phyloP scores from a whole-genome alignment of 2,113 vertebrate genomes.

The Myiagra hebetior region DNA sequence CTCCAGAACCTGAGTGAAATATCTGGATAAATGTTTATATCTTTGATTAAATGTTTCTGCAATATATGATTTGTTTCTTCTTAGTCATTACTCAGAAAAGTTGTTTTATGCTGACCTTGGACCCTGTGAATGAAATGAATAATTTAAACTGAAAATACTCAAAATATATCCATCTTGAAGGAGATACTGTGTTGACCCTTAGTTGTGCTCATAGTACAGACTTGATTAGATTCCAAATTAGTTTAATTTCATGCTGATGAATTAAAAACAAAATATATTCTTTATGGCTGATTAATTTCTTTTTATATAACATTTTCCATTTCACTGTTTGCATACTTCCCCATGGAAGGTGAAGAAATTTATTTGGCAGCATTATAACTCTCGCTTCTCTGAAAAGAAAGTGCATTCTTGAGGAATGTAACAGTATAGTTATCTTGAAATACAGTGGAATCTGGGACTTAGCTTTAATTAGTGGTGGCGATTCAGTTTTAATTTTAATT shows the following conservation, averaged over 20 bases:
- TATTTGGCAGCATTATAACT: not conserved
- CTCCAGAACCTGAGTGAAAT: not conserved
- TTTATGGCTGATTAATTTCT: not conserved
- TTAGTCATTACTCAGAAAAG: not conserved
- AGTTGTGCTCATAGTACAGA: not conserved
- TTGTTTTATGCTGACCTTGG: not conserved
- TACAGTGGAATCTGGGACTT: not conserved
- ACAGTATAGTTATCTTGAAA: not conserved
- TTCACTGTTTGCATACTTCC: not conserved
- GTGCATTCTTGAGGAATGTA: not conserved
- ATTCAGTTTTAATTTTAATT: not conserved
- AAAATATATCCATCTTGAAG: not conserved
- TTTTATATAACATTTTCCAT: not conserved
- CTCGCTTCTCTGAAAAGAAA: not conserved
- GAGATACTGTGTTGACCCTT: not conserved
- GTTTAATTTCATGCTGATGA: not conserved
- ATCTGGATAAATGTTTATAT: not conserved
- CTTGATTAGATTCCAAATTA: not conserved
- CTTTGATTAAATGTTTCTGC: not conserved
- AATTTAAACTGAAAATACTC: not conserved
- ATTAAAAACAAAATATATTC: not conserved
- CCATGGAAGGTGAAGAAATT: not conserved
- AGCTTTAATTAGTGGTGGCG: not conserved
- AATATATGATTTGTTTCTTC: not conserved
- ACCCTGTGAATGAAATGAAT: not conserved